These are phyloP conservation scores for Ictalurus punctatus DNA, from an alignment of 2,113 vertebrate genomes.

Conservation along the genomic window DNA sequence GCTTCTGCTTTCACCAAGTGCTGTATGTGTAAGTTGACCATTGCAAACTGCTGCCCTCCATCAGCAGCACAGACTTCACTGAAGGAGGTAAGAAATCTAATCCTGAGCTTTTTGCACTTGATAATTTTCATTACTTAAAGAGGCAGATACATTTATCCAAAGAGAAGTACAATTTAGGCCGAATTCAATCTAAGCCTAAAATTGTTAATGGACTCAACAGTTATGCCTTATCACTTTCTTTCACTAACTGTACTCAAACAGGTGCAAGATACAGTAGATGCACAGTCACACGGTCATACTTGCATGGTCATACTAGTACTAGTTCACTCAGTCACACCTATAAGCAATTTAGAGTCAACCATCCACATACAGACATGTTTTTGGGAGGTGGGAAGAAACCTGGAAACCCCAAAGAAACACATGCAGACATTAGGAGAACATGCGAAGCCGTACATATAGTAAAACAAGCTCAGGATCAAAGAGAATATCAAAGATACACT, in stretches of 20 bases:
- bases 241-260: neutral
- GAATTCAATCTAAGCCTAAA: neutral
- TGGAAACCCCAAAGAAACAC: neutral
- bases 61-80: neutral
- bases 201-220: neutral
- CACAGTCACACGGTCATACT: neutral
- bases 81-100: neutral
- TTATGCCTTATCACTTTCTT: neutral
- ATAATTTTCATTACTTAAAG: neutral
- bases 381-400: neutral
- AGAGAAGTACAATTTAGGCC: neutral
- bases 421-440: neutral
- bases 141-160: neutral
- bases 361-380: neutral
- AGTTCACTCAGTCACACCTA: neutral
- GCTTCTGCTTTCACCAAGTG: neutral
- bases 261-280: neutral
- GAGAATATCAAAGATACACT: neutral
- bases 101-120: neutral
- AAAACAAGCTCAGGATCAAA: neutral
- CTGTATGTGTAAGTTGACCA: neutral
- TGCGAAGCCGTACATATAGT: neutral
- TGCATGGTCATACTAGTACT: too few relatives aligned
- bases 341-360: neutral
- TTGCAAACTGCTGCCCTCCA: constrained; percentile 33